phyloP scores from a whole-genome alignment of 2,797 vertebrate genomes.

The Karalla daura region DNA sequence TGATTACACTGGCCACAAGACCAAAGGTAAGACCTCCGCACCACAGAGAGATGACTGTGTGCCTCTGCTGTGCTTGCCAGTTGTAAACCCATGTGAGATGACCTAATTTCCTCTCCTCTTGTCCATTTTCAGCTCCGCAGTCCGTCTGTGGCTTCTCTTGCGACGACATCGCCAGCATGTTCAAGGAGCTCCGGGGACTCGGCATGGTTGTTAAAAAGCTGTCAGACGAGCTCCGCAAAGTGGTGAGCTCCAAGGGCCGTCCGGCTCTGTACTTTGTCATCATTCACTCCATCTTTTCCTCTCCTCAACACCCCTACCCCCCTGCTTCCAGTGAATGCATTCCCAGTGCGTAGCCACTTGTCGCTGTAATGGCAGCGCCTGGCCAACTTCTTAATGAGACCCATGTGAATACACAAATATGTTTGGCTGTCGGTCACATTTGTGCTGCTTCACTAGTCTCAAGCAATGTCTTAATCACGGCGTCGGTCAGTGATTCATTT shows the following conservation, averaged over 20 bases:
- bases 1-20: conserved; percentile 94
- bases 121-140: conserved; percentile 83
- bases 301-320: conserved; percentile 15
- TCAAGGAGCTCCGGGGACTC: conserved; percentile 92
- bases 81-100: neutral
- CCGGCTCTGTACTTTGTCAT: conserved; percentile 51
- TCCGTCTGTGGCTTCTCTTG: conserved; percentile 96
- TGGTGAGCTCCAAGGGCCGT: conserved; percentile 85
- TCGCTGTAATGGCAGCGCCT: conserved; percentile 62
- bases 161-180: conserved; percentile 93
- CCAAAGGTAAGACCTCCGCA: conserved; percentile 84
- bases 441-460: conserved; percentile 70
- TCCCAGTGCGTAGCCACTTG: conserved; percentile 68
- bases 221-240: conserved; percentile 89
- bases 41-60: neutral
- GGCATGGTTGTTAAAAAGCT: conserved; percentile 91
- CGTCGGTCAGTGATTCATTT: conserved; percentile 73
- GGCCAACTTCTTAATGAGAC: conserved; percentile 79
- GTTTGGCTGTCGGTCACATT: conserved; percentile 67
- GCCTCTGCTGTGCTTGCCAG: neutral
- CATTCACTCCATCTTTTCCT: conserved; percentile 34
- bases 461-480: conserved; percentile 76
- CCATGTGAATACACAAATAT: conserved; percentile 81
- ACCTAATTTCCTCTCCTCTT: conserved; percentile 36
- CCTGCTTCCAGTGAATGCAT: conserved; percentile 51